Conservation (phyloP, 1,140 invertebrate species). For the Drosophila pectinifera region DNA sequence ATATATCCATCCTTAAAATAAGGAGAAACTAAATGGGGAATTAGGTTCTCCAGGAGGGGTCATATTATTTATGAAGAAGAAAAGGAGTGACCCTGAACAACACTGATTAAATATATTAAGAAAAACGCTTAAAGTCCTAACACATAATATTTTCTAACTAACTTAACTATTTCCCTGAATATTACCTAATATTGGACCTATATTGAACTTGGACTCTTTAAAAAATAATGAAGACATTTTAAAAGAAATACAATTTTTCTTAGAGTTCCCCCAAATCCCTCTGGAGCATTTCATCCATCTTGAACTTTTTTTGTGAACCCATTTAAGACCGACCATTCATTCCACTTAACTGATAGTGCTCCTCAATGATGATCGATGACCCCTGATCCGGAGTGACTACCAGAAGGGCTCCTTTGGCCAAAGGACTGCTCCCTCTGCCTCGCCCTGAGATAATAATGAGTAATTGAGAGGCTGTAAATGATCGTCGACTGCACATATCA, state of each 20-base stretch:
- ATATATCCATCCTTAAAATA: neutral
- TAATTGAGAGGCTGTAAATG: constrained; percentile 41
- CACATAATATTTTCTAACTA: too few relatives aligned
- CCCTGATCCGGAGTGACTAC: constrained; percentile 36
- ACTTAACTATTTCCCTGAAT: too few relatives aligned
- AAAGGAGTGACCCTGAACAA: neutral
- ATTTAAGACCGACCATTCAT: neutral
- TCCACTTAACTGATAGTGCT: constrained; percentile 44
- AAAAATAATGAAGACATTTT: too few relatives aligned
- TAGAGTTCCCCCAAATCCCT: neutral
- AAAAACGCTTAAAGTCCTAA: too few relatives aligned
- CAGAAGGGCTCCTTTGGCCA: constrained; percentile 33
- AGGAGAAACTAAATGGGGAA: neutral
- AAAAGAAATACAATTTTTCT: neutral
- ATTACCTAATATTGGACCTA: too few relatives aligned
- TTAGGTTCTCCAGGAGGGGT: neutral
- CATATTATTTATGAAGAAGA: neutral
- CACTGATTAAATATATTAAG: too few relatives aligned
- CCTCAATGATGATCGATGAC: constrained; percentile 69
- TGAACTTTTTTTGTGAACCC: neutral
- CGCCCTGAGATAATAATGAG: constrained; percentile 66
- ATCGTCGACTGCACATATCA: constrained; percentile 15
- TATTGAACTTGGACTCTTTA: too few relatives aligned
- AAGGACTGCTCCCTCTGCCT: constrained; percentile 20
- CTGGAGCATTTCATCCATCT: neutral